phyloP scores from a whole-genome alignment of 2,113 vertebrate genomes.

The Oryzias curvinotus region DNA sequence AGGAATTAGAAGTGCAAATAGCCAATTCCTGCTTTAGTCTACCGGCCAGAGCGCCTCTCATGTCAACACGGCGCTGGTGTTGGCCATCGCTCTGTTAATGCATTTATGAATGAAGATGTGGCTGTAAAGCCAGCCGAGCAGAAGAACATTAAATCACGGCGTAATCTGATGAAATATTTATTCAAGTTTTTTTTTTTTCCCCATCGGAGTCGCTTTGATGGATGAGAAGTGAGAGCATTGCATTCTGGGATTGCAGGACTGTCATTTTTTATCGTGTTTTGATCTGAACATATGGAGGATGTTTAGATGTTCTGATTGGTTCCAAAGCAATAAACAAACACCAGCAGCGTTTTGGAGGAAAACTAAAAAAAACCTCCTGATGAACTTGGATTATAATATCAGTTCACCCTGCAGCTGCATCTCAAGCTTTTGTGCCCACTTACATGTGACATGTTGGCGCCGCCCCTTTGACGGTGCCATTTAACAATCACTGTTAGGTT shows the following conservation, averaged over 20 bases:
- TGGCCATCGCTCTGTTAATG: conserved; percentile 69
- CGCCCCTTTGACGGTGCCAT: conserved; percentile 8
- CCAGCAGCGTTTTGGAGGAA: too few relatives aligned
- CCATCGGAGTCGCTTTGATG: conserved; percentile 39
- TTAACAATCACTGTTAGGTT: conserved; percentile 8
- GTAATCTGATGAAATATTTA: conserved; percentile 78
- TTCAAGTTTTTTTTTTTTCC: conserved; percentile 66
- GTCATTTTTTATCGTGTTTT: too few relatives aligned
- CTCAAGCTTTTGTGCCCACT: conserved; percentile 21
- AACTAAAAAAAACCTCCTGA: too few relatives aligned
- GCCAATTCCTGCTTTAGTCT: conserved; percentile 30
- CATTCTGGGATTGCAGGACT: too few relatives aligned
- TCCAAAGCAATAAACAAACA: too few relatives aligned
- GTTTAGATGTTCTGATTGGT: too few relatives aligned
- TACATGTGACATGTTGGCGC: conserved; percentile 32
- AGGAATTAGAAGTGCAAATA: conserved; percentile 46
- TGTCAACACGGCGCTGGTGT: conserved; percentile 66
- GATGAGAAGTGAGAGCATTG: conserved; percentile 15
- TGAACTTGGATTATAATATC: too few relatives aligned
- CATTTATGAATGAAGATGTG: conserved; percentile 74
- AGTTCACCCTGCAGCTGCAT: too few relatives aligned
- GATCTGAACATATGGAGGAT: too few relatives aligned
- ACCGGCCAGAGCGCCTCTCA: conserved; percentile 18
- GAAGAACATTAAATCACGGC: conserved; percentile 72
- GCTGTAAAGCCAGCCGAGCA: conserved; percentile 62